Conservation (phyloP, 2,113 vertebrate species). For the Cyprinodon variegatus region DNA sequence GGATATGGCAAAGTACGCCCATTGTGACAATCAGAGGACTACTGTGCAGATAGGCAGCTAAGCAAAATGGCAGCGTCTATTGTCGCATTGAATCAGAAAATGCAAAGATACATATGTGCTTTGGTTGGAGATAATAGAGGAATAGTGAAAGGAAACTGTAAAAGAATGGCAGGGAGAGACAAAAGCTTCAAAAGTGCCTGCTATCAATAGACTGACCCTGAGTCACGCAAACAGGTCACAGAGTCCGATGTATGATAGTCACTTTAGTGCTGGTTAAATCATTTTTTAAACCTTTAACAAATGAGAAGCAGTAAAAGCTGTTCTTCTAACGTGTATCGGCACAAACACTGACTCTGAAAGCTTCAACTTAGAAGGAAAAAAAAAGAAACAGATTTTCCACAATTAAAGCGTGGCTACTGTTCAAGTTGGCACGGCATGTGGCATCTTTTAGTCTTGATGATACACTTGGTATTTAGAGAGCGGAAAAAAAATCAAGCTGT, state of each 20-base stretch:
- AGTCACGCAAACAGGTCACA: slow-evolving; percentile 67
- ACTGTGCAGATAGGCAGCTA: slow-evolving; percentile 51
- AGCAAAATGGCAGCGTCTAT: slow-evolving; percentile 66
- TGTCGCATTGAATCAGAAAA: slow-evolving; percentile 70
- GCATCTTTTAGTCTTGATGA: slow-evolving; percentile 19
- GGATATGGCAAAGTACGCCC: slow-evolving; percentile 70
- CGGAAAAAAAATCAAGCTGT: slow-evolving; percentile 40
- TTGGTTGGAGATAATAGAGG: slow-evolving; percentile 55
- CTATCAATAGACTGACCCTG: slow-evolving; percentile 39
- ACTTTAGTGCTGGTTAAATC: slow-evolving; percentile 4
- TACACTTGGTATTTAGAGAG: slow-evolving; percentile 23
- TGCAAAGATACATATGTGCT: slow-evolving; percentile 78
- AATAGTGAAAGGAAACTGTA: slow-evolving; percentile 73
- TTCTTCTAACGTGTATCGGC: slow-evolving; percentile 14
- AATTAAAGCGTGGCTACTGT: slow-evolving; percentile 35
- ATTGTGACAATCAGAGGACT: slow-evolving; percentile 72
- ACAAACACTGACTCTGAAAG: slow-evolving; percentile 27
- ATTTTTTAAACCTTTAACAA: slow-evolving; percentile 34
- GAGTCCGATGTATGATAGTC: slow-evolving; percentile 22
- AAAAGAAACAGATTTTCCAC: slow-evolving; percentile 38
- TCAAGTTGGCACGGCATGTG: slow-evolving; percentile 24
- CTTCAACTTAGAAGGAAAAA: slow-evolving; percentile 20
- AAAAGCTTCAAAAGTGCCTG: slow-evolving; percentile 68
- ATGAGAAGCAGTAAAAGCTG: slow-evolving; percentile 17
- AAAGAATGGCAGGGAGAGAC: slow-evolving; percentile 62